A percentile compares a stretch with the other conserved stretches of the same genome.
These are phyloP conservation scores for Pinctada fucata DNA, from an alignment of 2,888 invertebrate species.

Conservation along the genomic window DNA sequence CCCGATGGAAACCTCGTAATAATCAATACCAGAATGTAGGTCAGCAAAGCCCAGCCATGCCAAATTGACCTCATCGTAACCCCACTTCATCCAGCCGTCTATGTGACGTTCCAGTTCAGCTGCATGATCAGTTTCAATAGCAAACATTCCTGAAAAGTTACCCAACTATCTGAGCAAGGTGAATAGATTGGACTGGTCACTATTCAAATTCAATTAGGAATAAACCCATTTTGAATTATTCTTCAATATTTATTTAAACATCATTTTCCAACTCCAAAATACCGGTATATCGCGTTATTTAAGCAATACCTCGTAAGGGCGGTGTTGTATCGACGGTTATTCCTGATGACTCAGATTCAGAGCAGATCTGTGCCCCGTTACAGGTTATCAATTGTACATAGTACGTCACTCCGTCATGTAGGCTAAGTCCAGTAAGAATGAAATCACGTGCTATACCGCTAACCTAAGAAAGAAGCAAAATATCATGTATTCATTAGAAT, in stretches of 20 bases:
- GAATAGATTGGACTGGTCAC: too few relatives aligned
- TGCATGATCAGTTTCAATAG: conserved; percentile 38
- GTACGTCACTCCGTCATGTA: conserved; percentile 52
- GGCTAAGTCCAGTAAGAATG: conserved; percentile 35
- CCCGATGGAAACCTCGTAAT: conserved; percentile 34
- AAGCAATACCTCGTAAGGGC: conserved; percentile 34
- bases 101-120: conserved; percentile 31
- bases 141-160: conserved; percentile 40
- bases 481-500: too few relatives aligned
- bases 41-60: conserved; percentile 43
- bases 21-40: conserved; percentile 30
- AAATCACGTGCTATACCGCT: conserved; percentile 41
- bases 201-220: too few relatives aligned
- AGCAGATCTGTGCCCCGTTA: conserved; percentile 53
- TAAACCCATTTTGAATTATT: too few relatives aligned
- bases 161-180: too few relatives aligned
- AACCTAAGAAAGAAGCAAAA: conserved; percentile 16
- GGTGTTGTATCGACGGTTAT: conserved; percentile 39
- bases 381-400: conserved; percentile 49
- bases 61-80: conserved; percentile 12
- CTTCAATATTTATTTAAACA: too few relatives aligned
- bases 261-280: too few relatives aligned
- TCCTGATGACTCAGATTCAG: conserved; percentile 22
- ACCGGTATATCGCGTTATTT: too few relatives aligned
- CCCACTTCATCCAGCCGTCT: conserved; percentile 34